A percentile compares a stretch with the other conserved stretches of the same genome.
Evolutionary conservation across 2,797 vertebrate genomes (phyloP).

Genomic region (Melanotaenia nigrans): DNA sequence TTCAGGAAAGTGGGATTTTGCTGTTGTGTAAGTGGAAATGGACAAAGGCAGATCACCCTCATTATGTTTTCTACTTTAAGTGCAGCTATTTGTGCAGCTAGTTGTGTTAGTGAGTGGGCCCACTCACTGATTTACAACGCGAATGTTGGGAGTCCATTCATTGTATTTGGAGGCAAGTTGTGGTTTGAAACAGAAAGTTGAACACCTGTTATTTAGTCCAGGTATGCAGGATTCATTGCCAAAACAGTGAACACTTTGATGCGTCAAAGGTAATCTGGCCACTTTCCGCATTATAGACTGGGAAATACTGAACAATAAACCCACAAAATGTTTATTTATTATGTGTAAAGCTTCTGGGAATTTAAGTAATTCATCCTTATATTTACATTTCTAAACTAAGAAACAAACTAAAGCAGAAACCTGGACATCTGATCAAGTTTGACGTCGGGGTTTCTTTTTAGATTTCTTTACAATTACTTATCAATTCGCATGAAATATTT

Average conservation of each 20-base stretch:
- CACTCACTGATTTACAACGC: neutral
- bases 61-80: neutral
- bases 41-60: neutral
- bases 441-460: neutral
- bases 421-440: neutral
- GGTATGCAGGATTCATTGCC: too few relatives aligned
- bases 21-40: neutral
- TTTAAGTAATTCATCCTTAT: too few relatives aligned
- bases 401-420: neutral
- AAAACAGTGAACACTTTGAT: neutral
- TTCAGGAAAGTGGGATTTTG: neutral
- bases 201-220: conserved; percentile 2
- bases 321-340: neutral
- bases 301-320: neutral
- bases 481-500: too few relatives aligned
- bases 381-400: too few relatives aligned
- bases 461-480: too few relatives aligned
- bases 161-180: conserved; percentile 4
- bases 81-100: neutral
- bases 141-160: conserved; percentile 12
- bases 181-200: neutral
- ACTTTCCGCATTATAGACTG: neutral
- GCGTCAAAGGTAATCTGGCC: neutral
- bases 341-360: too few relatives aligned
- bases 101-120: neutral